A percentile compares a stretch with the other conserved stretches of the same genome.
Evolutionary conservation across 2,113 vertebrate genomes (phyloP).

Genomic region (Tenrec ecaudatus): DNA sequence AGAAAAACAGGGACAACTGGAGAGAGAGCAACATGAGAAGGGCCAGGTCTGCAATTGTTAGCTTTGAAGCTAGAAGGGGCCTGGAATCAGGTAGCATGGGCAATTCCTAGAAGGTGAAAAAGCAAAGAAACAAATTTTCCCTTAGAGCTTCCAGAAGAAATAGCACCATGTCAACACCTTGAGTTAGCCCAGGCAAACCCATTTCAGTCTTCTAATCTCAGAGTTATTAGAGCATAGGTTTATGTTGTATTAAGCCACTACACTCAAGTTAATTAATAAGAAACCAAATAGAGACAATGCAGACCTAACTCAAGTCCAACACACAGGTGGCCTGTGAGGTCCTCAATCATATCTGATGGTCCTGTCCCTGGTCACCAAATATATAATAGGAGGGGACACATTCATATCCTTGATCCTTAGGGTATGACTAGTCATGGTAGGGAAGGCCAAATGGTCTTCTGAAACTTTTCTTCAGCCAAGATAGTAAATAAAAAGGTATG

Average conservation of each 20-base stretch:
- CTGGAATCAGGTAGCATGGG: background rate
- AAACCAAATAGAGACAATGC: background rate
- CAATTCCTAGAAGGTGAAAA: background rate
- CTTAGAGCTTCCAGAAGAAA: background rate
- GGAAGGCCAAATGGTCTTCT: background rate
- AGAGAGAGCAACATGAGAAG: background rate
- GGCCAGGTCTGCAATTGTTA: background rate
- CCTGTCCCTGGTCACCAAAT: background rate
- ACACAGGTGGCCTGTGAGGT: background rate
- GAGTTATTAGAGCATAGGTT: background rate
- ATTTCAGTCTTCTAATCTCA: background rate
- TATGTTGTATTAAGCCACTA: background rate
- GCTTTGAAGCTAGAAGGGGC: background rate
- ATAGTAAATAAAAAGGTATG: background rate
- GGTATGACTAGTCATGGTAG: background rate
- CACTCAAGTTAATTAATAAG: background rate
- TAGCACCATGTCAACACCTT: background rate
- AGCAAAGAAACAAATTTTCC: background rate
- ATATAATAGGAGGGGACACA: background rate
- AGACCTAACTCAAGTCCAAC: background rate
- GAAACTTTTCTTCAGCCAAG: background rate
- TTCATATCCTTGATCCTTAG: background rate
- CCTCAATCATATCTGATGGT: background rate
- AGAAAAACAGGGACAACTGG: background rate
- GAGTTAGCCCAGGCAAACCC: background rate